Conservation (phyloP, 2,888 invertebrate genomes). For the Prenolepis imparis region DNA sequence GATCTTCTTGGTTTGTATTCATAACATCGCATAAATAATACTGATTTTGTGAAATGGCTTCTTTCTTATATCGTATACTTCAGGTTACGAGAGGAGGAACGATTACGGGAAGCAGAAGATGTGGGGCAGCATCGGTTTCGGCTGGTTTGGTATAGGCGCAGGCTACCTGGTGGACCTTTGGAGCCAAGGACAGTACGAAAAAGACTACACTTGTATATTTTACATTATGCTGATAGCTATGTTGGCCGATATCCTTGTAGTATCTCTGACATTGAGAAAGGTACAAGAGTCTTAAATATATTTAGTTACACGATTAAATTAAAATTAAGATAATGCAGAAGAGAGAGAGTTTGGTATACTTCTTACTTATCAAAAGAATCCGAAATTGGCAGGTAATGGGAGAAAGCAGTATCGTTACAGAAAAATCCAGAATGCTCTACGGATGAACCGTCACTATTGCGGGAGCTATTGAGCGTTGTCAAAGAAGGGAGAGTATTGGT, state of each 20-base stretch:
- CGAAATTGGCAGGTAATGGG: conserved; percentile 73
- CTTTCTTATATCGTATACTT: conserved; percentile 10
- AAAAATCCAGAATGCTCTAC: conserved; percentile 72
- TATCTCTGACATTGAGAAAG: conserved; percentile 89
- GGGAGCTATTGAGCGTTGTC: conserved; percentile 79
- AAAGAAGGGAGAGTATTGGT: conserved; percentile 87
- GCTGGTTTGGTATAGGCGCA: conserved; percentile 91
- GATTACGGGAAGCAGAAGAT: conserved; percentile 94
- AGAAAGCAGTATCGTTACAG: conserved; percentile 76
- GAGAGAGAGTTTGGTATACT: conserved; percentile 58
- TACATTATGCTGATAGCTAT: conserved; percentile 91
- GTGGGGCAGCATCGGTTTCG: conserved; percentile 96
- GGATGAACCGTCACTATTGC: conserved; percentile 80
- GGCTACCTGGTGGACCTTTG: conserved; percentile 93
- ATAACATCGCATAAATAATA: background rate
- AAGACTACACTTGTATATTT: conserved; percentile 94
- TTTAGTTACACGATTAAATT: background rate
- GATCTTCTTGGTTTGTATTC: conserved; percentile 90
- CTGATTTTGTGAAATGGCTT: background rate
- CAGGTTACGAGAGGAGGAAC: conserved; percentile 90
- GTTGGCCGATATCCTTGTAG: conserved; percentile 88
- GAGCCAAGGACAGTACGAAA: conserved; percentile 89
- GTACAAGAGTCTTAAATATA: conserved; percentile 66
- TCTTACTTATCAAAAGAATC: conserved; percentile 67
- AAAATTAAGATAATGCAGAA: conserved; percentile 51